Conservation (phyloP, 2,888 invertebrate species). For the Andrena dorsata region DNA sequence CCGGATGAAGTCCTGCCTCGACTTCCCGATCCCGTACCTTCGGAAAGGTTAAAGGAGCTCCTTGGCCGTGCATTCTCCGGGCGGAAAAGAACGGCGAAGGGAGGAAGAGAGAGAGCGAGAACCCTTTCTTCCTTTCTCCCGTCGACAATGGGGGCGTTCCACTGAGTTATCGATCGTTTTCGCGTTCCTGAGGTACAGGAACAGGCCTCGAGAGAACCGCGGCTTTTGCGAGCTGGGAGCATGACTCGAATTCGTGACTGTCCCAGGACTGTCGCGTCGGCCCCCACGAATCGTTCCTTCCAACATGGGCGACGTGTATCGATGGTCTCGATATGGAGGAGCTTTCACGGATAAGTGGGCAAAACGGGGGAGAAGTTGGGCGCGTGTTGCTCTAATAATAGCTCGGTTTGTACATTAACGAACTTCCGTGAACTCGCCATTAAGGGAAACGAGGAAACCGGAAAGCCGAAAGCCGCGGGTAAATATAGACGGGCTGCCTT, state of each 20-base stretch:
- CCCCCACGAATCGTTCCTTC: constrained; percentile 51
- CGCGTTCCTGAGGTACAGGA: constrained; percentile 68
- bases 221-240: constrained; percentile 52
- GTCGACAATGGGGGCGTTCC: constrained; percentile 77
- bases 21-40: constrained; percentile 47
- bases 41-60: constrained; percentile 64
- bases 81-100: constrained; percentile 43
- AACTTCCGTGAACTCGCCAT: constrained; percentile 72
- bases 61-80: constrained; percentile 52
- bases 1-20: constrained; percentile 54
- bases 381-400: constrained; percentile 69
- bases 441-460: constrained; percentile 72
- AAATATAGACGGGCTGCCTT: constrained; percentile 71
- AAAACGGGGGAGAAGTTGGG: constrained; percentile 8
- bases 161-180: constrained; percentile 79
- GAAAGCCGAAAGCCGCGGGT: constrained; percentile 69
- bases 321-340: not conserved
- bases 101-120: constrained; percentile 36
- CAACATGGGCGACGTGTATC: constrained; percentile 21
- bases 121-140: constrained; percentile 62
- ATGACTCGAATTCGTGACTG: constrained; percentile 75
- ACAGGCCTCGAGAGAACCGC: constrained; percentile 47
- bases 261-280: constrained; percentile 34
- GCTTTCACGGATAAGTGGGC: not conserved
- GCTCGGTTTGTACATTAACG: constrained; percentile 65